Percentiles rank a stretch among this genome's conserved stretches.
phyloP scores from a whole-genome alignment of 2,888 invertebrate genomes.

The Blomia tropicalis region DNA sequence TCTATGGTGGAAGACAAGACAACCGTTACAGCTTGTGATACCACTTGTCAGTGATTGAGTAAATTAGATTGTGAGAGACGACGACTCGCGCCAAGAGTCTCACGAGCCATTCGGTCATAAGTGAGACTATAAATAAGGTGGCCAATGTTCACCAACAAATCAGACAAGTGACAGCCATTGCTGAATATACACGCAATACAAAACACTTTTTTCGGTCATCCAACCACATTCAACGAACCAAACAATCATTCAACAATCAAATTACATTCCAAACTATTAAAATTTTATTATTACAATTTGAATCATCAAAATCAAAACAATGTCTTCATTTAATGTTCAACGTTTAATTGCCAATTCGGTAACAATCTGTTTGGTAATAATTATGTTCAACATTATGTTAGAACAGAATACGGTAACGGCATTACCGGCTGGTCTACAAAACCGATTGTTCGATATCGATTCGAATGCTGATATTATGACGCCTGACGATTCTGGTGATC shows the following conservation, averaged over 20 bases:
- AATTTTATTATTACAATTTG: background rate
- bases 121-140: conserved; percentile 4
- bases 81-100: too few species aligned
- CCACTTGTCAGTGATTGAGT: too few species aligned
- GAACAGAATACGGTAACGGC: background rate
- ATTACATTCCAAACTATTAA: background rate
- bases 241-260: background rate
- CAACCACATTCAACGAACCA: background rate
- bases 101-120: too few species aligned
- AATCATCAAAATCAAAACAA: background rate
- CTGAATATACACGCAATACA: background rate
- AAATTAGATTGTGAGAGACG: too few species aligned
- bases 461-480: background rate
- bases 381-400: background rate
- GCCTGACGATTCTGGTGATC: background rate
- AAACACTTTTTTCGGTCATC: background rate
- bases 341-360: too few species aligned
- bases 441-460: background rate
- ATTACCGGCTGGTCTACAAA: background rate
- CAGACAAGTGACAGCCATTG: background rate
- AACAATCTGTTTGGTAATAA: background rate
- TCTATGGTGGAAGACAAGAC: too few species aligned
- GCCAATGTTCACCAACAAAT: background rate
- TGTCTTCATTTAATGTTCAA: too few species aligned
- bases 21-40: too few species aligned